Percentiles rank a stretch among this genome's conserved stretches.
Evolutionary conservation across 2,113 vertebrate genomes (phyloP).

Genomic region (Pipra filicauda): DNA sequence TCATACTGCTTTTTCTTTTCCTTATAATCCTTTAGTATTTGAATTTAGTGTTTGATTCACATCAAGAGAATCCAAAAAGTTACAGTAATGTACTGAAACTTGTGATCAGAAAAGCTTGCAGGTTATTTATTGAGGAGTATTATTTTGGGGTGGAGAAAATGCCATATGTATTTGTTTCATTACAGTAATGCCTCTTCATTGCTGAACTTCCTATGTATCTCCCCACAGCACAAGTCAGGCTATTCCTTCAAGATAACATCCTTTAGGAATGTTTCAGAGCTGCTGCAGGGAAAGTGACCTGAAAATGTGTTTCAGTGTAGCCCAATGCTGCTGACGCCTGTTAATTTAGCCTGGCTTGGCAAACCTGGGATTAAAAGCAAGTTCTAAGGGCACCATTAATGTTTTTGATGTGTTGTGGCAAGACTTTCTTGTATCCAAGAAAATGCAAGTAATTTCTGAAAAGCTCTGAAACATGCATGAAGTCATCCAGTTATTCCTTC

Average conservation of each 20-base stretch:
- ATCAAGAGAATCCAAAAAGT: background rate
- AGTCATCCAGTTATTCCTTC: background rate
- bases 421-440: background rate
- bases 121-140: background rate
- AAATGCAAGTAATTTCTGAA: background rate
- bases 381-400: background rate
- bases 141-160: background rate
- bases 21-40: background rate
- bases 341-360: background rate
- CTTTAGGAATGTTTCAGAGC: background rate
- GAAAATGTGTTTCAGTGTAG: background rate
- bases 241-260: background rate
- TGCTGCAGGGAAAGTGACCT: background rate
- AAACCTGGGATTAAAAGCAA: slow-evolving; percentile 16
- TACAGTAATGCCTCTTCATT: background rate
- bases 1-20: background rate
- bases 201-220: background rate
- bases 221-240: background rate
- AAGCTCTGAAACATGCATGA: background rate
- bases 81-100: background rate
- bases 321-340: background rate
- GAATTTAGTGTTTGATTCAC: background rate
- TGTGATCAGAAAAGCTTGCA: background rate
- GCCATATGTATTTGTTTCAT: background rate
- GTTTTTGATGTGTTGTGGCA: background rate